Evolutionary conservation across 2,888 invertebrate species (phyloP).

Genomic region (Eretmocerus hayati): DNA sequence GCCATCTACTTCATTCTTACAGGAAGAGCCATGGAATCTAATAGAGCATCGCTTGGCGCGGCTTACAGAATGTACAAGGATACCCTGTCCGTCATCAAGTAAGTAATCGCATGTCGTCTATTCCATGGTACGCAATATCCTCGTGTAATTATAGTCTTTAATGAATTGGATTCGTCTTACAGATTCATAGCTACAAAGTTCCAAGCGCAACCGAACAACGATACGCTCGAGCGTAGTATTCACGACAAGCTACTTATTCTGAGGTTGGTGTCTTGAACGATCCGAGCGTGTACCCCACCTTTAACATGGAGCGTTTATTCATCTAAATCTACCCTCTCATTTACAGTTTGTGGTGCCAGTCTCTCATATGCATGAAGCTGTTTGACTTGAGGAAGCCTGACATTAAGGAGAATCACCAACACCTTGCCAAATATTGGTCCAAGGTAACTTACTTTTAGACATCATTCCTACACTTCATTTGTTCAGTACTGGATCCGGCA

Average conservation of each 20-base stretch:
- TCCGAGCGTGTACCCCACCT: not conserved
- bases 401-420: constrained; percentile 69
- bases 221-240: constrained; percentile 53
- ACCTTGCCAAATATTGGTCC: constrained; percentile 67
- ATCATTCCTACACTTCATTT: no score
- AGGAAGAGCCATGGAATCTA: constrained; percentile 82
- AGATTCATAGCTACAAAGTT: constrained; percentile 69
- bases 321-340: constrained; percentile 4
- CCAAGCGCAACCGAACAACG: constrained; percentile 54
- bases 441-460: constrained; percentile 63
- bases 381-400: constrained; percentile 79
- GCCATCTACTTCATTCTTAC: constrained; percentile 87
- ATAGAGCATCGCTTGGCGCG: constrained; percentile 68
- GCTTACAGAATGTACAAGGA: constrained; percentile 90
- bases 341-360: constrained; percentile 83
- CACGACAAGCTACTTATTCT: constrained; percentile 66
- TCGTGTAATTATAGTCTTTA: constrained; percentile 1
- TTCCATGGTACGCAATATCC: constrained; percentile 9
- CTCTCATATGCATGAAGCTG: constrained; percentile 78
- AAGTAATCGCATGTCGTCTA: constrained; percentile 48
- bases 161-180: constrained; percentile 15
- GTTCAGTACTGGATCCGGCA: no score
- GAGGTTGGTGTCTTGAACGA: constrained; percentile 51
- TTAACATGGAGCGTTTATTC: not conserved
- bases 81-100: constrained; percentile 74